Conservation (phyloP, 1,140 invertebrate species). For the Brachionus angularis region DNA sequence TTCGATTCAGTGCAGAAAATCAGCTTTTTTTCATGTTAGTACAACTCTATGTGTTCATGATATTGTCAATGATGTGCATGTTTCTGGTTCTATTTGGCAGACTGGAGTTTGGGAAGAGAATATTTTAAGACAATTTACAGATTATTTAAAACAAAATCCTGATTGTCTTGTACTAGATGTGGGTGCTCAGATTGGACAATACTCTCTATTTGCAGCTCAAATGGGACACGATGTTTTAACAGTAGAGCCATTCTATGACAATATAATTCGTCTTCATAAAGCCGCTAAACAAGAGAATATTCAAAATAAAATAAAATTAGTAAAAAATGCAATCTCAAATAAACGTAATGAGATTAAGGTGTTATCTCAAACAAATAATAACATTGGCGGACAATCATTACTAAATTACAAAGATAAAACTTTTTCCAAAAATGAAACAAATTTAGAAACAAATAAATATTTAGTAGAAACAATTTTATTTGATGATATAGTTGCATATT, state of each 20-base stretch:
- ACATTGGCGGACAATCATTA: neutral
- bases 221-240: neutral
- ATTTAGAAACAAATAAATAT: neutral
- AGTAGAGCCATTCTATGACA: constrained; percentile 6
- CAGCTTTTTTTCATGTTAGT: neutral
- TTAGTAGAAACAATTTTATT: neutral
- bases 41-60: constrained; percentile 25
- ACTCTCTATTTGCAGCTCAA: neutral
- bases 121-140: neutral
- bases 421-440: neutral
- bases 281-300: neutral
- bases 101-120: constrained; percentile 8
- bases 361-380: neutral
- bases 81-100: constrained; percentile 22
- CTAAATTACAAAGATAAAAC: neutral
- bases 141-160: neutral
- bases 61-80: constrained; percentile 16
- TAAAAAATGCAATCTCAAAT: constrained; percentile 22
- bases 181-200: constrained; percentile 9
- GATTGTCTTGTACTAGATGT: neutral
- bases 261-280: constrained; percentile 17
- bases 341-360: neutral
- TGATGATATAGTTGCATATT: neutral
- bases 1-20: neutral
- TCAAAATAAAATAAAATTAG: neutral